Evolutionary conservation across 2,888 invertebrate species (phyloP).

Genomic region (Alloplasta piceator): DNA sequence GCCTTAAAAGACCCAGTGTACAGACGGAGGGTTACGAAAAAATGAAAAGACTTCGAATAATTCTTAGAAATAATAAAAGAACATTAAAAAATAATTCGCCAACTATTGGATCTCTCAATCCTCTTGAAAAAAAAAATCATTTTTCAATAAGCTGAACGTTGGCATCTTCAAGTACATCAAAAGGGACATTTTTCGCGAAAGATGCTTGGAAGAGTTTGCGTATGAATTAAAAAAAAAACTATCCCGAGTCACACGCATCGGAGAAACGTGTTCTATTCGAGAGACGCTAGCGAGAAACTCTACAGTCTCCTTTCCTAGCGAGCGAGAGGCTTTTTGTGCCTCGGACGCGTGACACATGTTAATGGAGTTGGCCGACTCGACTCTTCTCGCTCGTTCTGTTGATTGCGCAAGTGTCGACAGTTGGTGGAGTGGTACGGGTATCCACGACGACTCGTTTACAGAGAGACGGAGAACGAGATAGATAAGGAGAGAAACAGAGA

Average conservation of each 20-base stretch:
- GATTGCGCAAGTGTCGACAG: slow-evolving; percentile 62
- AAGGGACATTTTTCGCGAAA: no score
- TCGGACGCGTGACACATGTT: slow-evolving; percentile 59
- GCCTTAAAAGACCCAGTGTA: no score
- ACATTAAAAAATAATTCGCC: no score
- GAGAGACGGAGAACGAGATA: slow-evolving; percentile 13
- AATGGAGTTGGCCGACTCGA: slow-evolving; percentile 59
- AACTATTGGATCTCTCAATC: no score
- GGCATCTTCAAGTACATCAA: no score
- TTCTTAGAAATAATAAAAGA: no score
- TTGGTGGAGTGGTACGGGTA: slow-evolving; percentile 51
- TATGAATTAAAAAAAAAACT: background rate
- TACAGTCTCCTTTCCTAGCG: slow-evolving; percentile 49
- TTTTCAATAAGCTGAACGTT: no score
- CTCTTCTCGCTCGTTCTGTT: slow-evolving; percentile 29
- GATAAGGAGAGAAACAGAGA: slow-evolving; percentile 16
- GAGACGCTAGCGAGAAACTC: slow-evolving; percentile 15
- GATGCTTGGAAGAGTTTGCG: background rate
- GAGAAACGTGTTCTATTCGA: background rate
- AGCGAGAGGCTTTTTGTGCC: slow-evolving; percentile 35
- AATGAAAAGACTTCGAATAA: no score
- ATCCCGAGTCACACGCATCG: background rate
- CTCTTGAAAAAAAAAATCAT: no score
- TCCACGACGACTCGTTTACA: slow-evolving; percentile 42
- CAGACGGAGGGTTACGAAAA: no score